Evolutionary conservation across 1,140 invertebrate genomes (phyloP).

Genomic region (Heterodera carotae): DNA sequence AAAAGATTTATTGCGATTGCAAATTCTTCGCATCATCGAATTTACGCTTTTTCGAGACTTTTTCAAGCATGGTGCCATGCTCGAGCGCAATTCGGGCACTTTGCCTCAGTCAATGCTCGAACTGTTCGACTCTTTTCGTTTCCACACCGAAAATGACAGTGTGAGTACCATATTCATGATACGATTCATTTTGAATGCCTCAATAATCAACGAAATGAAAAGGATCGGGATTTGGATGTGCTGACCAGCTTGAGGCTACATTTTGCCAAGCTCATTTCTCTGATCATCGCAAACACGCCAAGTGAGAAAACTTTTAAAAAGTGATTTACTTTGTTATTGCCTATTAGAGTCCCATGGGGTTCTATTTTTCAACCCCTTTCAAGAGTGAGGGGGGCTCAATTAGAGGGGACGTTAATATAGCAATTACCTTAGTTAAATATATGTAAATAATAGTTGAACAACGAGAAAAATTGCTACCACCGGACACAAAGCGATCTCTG

Average conservation of each 20-base stretch:
- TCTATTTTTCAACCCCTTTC: no score
- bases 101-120: constrained; percentile 86
- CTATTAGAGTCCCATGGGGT: no score
- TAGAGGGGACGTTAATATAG: no score
- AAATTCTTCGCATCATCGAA: constrained; percentile 73
- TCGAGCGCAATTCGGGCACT: constrained; percentile 80
- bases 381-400: no score
- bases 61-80: constrained; percentile 74
- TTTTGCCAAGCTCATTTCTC: constrained; percentile 88
- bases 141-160: constrained; percentile 85
- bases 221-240: constrained; percentile 70
- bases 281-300: constrained; percentile 88
- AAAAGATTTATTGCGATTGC: constrained; percentile 80
- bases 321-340: constrained; percentile 78
- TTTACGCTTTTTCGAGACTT: constrained; percentile 54
- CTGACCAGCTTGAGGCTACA: constrained; percentile 83
- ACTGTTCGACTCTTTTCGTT: constrained; percentile 88
- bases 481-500: constrained; percentile 71
- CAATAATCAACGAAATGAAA: constrained; percentile 66
- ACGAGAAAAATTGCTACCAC: constrained; percentile 80
- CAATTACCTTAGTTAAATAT: no score
- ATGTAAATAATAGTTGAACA: constrained; percentile 83
- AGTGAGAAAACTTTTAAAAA: constrained; percentile 68
- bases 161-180: constrained; percentile 38
- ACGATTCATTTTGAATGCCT: no score